A percentile compares a stretch with the other conserved stretches of the same genome.
These are phyloP conservation scores for Vimba vimba DNA, from an alignment of 2,113 vertebrate genomes.

Conservation along the genomic window DNA sequence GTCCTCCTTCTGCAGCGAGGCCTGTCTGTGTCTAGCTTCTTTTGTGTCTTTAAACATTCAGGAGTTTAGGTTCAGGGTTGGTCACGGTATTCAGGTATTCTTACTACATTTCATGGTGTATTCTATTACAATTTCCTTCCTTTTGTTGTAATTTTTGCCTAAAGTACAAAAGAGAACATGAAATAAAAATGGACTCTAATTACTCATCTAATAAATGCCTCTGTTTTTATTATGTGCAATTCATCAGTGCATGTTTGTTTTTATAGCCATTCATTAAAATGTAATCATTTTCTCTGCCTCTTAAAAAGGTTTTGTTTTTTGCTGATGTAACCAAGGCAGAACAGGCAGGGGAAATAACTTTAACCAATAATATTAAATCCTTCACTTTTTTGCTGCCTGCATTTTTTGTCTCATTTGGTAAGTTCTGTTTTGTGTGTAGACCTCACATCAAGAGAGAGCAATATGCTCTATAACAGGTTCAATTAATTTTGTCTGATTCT, in stretches of 20 bases:
- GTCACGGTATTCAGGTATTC: not conserved
- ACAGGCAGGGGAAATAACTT: not conserved
- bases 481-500: not conserved
- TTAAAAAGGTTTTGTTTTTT: not conserved
- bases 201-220: not conserved
- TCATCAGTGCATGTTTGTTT: not conserved
- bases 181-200: conserved; percentile 5
- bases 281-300: not conserved
- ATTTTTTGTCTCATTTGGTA: not conserved
- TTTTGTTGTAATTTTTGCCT: not conserved
- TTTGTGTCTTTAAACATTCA: not conserved
- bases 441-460: too few relatives aligned
- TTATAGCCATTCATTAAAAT: not conserved
- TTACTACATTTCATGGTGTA: not conserved
- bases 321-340: not conserved
- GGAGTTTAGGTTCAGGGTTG: not conserved
- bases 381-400: not conserved
- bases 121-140: not conserved
- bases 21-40: not conserved
- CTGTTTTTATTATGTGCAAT: not conserved
- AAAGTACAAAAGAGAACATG: not conserved
- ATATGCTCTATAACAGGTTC: too few relatives aligned
- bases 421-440: too few relatives aligned
- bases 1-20: not conserved
- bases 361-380: not conserved